A percentile compares a stretch with the other conserved stretches of the same genome.
Evolutionary conservation across 1,140 invertebrate species (phyloP).

Genomic region (Lycorma delicatula): DNA sequence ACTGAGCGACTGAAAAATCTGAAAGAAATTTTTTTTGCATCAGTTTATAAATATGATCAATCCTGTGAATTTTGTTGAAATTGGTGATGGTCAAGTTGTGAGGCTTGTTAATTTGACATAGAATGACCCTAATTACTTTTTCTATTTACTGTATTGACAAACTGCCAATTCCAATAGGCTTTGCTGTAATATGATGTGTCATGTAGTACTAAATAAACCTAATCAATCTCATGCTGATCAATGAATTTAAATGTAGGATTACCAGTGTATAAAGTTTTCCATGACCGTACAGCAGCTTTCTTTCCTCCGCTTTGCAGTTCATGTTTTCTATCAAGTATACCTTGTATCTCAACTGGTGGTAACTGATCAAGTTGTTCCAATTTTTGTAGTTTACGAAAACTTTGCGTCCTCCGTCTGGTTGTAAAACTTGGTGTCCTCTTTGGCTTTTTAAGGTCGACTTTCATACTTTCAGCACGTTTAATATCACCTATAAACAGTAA

Average conservation of each 20-base stretch:
- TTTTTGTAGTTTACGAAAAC: conserved; percentile 69
- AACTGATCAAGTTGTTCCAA: conserved; percentile 61
- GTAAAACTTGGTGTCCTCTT: conserved; percentile 93
- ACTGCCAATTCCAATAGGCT: no score
- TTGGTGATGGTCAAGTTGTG: no score
- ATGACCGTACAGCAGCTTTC: conserved; percentile 86
- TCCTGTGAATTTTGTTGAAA: no score
- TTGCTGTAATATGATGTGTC: neutral
- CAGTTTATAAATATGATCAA: no score
- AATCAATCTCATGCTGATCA: neutral
- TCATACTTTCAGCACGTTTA: conserved; percentile 83
- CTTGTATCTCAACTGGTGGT: conserved; percentile 87
- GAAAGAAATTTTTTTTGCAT: no score
- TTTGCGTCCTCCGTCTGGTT: conserved; percentile 78
- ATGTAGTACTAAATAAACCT: no score
- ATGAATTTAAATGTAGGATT: neutral
- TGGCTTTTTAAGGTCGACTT: conserved; percentile 62
- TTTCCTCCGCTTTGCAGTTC: conserved; percentile 88
- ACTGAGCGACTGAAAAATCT: no score
- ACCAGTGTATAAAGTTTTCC: conserved; percentile 88
- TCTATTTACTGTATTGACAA: no score
- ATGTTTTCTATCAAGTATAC: conserved; percentile 88
- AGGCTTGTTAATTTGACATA: no score
- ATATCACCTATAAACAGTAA: conserved; percentile 41
- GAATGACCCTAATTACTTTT: no score